Conservation (phyloP, 2,888 invertebrate species). For the Hemistola chrysoprasaria region DNA sequence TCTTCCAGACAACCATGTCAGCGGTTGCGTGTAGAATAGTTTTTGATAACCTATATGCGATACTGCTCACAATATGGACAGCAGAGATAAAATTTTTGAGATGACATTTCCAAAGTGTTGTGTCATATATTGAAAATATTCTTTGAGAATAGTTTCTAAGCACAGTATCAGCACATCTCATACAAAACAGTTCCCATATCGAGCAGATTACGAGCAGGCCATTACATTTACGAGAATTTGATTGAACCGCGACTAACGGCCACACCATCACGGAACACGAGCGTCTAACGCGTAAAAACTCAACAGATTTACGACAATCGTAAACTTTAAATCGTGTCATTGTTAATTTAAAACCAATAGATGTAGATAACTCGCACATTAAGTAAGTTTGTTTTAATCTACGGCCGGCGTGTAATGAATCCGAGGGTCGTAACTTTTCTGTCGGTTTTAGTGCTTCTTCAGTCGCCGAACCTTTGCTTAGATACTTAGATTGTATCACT, state of each 20-base stretch:
- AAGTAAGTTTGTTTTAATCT: conserved; percentile 44
- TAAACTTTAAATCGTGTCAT: conserved; percentile 61
- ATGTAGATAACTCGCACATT: conserved; percentile 53
- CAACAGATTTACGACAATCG: conserved; percentile 68
- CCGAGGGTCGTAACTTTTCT: conserved; percentile 29
- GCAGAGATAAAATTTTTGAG: too few species aligned
- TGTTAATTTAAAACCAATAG: conserved; percentile 66
- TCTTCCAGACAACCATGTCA: too few species aligned
- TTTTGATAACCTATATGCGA: too few species aligned
- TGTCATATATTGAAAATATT: too few species aligned
- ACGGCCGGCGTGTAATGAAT: conserved; percentile 36
- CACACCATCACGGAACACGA: conserved; percentile 61
- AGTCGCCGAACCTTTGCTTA: conserved; percentile 1
- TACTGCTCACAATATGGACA: too few species aligned
- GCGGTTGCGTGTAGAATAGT: too few species aligned
- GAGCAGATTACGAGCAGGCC: conserved; percentile 65
- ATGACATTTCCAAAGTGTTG: too few species aligned
- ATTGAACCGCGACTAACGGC: conserved; percentile 72
- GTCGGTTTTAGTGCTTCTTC: conserved; percentile 22
- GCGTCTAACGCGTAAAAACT: conserved; percentile 53
- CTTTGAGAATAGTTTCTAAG: too few species aligned
- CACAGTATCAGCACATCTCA: conserved; percentile 50
- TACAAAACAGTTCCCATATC: conserved; percentile 73
- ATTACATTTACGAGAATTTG: conserved; percentile 75
- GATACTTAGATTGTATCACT: conserved; percentile 11